phyloP scores from a whole-genome alignment of 1,140 invertebrate species.

The Hypsibius dujardini region DNA sequence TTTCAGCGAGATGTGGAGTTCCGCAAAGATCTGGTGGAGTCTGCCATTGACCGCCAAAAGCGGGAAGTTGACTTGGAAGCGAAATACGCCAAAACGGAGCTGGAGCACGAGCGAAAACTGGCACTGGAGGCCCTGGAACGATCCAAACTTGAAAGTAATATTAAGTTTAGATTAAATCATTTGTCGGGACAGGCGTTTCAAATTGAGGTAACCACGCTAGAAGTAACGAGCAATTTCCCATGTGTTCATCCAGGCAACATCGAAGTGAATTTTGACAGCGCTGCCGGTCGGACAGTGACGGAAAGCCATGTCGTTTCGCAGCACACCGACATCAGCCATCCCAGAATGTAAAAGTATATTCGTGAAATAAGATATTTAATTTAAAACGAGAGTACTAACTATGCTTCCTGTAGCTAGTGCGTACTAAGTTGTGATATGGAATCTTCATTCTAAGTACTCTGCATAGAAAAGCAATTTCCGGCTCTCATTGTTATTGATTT shows the following conservation, averaged over 20 bases:
- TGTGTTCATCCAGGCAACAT: background rate
- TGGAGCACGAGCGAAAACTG: conserved; percentile 15
- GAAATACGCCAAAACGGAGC: background rate
- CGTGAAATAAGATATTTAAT: too few species aligned
- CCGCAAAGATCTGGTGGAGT: background rate
- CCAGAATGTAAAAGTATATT: background rate
- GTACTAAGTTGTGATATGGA: background rate
- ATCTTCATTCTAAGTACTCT: background rate
- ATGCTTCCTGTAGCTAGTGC: background rate
- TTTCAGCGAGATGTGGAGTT: background rate
- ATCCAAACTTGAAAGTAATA: background rate
- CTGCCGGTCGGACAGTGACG: background rate
- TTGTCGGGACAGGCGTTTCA: background rate
- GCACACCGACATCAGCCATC: conserved; percentile 2
- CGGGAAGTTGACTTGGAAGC: background rate
- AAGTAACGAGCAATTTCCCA: too few species aligned
- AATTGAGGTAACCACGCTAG: background rate
- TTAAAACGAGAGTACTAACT: too few species aligned
- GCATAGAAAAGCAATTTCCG: background rate
- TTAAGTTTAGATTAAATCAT: background rate
- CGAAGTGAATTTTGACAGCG: conserved; percentile 4
- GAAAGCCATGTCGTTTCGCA: background rate
- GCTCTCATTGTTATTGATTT: background rate
- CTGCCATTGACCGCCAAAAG: background rate
- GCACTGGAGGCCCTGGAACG: conserved; percentile 12